Conservation (phyloP, 2,888 invertebrate genomes). For the Polyommatus iphigenia region DNA sequence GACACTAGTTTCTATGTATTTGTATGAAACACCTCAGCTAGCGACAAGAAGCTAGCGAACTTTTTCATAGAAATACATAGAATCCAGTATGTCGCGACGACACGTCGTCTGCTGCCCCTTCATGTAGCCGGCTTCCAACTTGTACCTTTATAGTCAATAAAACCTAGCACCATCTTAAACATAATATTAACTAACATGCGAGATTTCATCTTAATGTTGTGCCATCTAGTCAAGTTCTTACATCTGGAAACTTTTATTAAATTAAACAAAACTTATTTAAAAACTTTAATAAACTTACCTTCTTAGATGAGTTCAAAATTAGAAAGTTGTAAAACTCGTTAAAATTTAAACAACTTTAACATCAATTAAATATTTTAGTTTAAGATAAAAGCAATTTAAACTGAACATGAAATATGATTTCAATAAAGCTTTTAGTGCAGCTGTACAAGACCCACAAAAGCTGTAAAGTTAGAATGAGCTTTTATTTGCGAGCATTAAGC, state of each 20-base stretch:
- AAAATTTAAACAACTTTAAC: background rate
- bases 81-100: too few species aligned
- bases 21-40: too few species aligned
- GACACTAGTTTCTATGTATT: too few species aligned
- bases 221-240: too few species aligned
- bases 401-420: constrained; percentile 7
- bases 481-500: constrained; percentile 23
- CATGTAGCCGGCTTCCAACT: too few species aligned
- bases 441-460: constrained; percentile 7
- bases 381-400: background rate
- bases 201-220: too few species aligned
- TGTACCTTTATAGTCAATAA: too few species aligned
- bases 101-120: too few species aligned
- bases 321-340: background rate
- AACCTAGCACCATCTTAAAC: too few species aligned
- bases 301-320: background rate
- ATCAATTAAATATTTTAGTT: background rate
- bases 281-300: background rate
- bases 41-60: too few species aligned
- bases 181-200: too few species aligned
- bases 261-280: background rate
- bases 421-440: constrained; percentile 25
- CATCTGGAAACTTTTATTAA: background rate
- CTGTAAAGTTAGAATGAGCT: constrained; percentile 26
- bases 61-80: too few species aligned